Evolutionary conservation across 2,797 vertebrate genomes (phyloP).

Genomic region (Sphenopsis melanotis): DNA sequence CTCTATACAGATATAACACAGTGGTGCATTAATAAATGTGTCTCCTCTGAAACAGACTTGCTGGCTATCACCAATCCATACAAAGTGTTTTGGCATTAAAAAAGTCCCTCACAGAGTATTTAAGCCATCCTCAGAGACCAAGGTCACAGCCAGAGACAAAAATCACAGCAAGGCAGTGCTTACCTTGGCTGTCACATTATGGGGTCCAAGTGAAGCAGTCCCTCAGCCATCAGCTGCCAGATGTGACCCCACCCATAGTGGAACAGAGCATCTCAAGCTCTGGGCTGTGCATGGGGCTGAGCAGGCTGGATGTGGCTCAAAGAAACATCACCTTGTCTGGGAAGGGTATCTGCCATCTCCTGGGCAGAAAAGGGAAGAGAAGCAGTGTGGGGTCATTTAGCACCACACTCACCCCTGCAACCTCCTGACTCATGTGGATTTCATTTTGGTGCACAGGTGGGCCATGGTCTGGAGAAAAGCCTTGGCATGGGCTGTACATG

Average conservation of each 20-base stretch:
- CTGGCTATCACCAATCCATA: slow-evolving; percentile 3
- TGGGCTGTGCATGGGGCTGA: not conserved
- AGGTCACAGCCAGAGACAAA: not conserved
- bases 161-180: not conserved
- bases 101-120: not conserved
- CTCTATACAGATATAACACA: slow-evolving; percentile 3
- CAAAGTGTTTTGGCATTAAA: not conserved
- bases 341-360: not conserved
- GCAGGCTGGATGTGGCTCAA: not conserved
- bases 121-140: not conserved
- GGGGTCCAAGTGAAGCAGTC: not conserved
- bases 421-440: not conserved
- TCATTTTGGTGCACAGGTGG: not conserved
- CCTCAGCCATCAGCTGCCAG: not conserved
- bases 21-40: not conserved
- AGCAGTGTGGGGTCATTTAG: not conserved
- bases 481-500: fast-evolving
- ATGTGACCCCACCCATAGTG: fast-evolving
- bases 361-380: not conserved
- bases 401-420: not conserved
- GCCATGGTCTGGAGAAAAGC: not conserved
- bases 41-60: slow-evolving; percentile 6
- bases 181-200: not conserved
- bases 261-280: fast-evolving
- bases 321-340: not conserved